Base-by-base conservation (phyloP, 2,113 vertebrate genomes). In the Hippoglossus stenolepis region DNA sequence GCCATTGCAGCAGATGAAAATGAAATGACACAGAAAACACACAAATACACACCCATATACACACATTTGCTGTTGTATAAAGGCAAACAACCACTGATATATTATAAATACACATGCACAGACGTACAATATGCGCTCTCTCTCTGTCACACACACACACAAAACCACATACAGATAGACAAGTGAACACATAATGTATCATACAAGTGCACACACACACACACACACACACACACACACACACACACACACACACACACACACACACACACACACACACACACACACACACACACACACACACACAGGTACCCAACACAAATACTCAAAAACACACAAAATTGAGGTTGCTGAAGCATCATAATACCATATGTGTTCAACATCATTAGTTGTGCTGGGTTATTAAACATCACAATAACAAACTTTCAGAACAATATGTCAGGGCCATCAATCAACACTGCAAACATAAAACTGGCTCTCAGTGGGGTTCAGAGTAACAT, bases 321-420 rank as follows among this genome's bases (percentile, higher is more conserved):
- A 4, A 47, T 24, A 62, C 31, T 31, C 1, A 9, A 35, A 62
- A 15, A 51, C 2, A 53, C 38, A 65, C n/a, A 66, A 68, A 70
- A 69, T 11, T 66, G 45, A 63, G 56, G 58, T 56, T 24, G 77
- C 64, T 73, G 65, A 81, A 71, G 79, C 77, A 49, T 79, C 69
- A 76, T 83, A 84, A 77, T 59, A 72, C 57, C 5, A 2, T 64
- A 76, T 28, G n/a, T 40, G 90, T 88, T 87, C 83, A 61, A 83
- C 77, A 62, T 80, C 90, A 90, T 88, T 90, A 86, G 76, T 54
- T 65, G 73, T 81, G 81, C 66, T 59, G 86, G 83, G 77, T 87
- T 90, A 92, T 91, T 93, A 91, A 91, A 82, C 89, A 83, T 59
- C 64, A 35, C 51, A 63, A 59, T 31, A 82, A 71, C 70, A 47